Percentiles rank a stretch among this genome's conserved stretches.
These are phyloP conservation scores for Fratercula arctica DNA, from an alignment of 2,797 vertebrate genomes.

Conservation along the genomic window DNA sequence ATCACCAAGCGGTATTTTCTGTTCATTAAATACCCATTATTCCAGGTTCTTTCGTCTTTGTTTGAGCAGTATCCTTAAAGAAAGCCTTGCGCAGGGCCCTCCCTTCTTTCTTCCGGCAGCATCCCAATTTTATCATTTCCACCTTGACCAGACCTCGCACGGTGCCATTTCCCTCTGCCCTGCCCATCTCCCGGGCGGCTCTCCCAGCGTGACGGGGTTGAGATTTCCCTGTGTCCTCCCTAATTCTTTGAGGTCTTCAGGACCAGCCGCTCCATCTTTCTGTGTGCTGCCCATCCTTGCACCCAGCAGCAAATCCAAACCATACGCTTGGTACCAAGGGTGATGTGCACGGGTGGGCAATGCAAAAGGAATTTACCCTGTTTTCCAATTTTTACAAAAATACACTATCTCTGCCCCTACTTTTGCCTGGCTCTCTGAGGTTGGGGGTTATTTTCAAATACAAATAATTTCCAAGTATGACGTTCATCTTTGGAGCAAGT, in stretches of 20 bases:
- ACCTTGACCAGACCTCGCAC: background rate
- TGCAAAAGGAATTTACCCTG: background rate
- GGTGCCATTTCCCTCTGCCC: fast-evolving
- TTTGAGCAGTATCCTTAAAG: background rate
- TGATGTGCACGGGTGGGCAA: background rate
- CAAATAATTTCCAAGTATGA: too few relatives aligned
- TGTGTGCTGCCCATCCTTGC: fast-evolving
- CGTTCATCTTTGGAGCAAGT: background rate
- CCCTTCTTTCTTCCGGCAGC: background rate
- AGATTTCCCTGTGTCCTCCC: fast-evolving
- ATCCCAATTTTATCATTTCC: background rate
- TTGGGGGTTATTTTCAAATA: background rate
- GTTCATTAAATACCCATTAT: background rate
- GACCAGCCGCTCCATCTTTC: background rate
- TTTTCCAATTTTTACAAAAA: background rate
- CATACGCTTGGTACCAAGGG: fast-evolving
- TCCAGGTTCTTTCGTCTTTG: background rate
- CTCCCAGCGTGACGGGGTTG: background rate
- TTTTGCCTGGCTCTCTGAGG: background rate
- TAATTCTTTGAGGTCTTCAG: background rate
- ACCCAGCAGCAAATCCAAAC: background rate
- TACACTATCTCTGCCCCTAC: background rate
- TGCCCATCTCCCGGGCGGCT: background rate
- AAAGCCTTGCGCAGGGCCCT: too few relatives aligned
- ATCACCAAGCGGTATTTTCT: background rate